phyloP scores from a whole-genome alignment of 2,888 invertebrate genomes.

The Lapara coniferarum region DNA sequence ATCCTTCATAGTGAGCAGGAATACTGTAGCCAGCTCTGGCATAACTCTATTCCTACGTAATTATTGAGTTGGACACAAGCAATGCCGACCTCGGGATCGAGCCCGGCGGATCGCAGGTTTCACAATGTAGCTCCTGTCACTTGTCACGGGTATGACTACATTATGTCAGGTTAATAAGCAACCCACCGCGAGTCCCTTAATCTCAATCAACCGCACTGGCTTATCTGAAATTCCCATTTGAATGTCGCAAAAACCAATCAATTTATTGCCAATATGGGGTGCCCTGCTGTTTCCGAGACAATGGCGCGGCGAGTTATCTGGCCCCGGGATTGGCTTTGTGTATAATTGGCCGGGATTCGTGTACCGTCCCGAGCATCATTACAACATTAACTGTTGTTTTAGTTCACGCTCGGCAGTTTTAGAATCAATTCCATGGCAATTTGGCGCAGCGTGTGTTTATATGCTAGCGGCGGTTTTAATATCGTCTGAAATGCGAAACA shows the following conservation, averaged over 20 bases:
- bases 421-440: slow-evolving; percentile 25
- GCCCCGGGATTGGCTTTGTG: slow-evolving; percentile 26
- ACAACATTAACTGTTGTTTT: slow-evolving; percentile 26
- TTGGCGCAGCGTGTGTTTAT: slow-evolving; percentile 12
- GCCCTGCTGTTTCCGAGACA: slow-evolving; percentile 19
- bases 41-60: no score
- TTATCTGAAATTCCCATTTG: slow-evolving; percentile 2
- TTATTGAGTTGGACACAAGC: no score
- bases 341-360: slow-evolving; percentile 26
- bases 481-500: slow-evolving; percentile 1
- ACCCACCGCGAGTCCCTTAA: neutral
- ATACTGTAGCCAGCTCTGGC: no score
- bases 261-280: slow-evolving; percentile 19
- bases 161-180: slow-evolving; percentile 3
- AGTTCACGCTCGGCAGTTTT: slow-evolving; percentile 18
- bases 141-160: neutral
- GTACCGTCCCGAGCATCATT: slow-evolving; percentile 12
- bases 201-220: neutral
- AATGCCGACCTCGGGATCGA: no score
- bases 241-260: slow-evolving; percentile 25
- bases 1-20: no score
- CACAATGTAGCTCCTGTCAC: no score
- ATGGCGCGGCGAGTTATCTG: slow-evolving; percentile 12
- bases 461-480: neutral
- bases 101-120: no score